Conservation (phyloP, 1,140 invertebrate species). For the Trachelipus rathkii region DNA sequence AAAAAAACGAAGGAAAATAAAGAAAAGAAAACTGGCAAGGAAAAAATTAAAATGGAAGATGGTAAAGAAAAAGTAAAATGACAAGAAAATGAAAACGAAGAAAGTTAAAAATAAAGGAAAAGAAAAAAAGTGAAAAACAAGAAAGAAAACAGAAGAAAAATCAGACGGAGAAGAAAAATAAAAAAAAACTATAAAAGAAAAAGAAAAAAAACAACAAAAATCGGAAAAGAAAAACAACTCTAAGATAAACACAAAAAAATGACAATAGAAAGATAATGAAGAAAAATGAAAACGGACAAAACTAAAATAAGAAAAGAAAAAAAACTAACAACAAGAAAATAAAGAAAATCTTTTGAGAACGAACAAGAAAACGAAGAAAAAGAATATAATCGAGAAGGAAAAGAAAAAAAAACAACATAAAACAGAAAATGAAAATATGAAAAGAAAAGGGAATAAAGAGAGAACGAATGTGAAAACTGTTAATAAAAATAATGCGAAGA, state of each 20-base stretch:
- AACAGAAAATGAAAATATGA: neutral
- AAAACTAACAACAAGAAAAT: neutral
- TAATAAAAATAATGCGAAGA: too few species aligned
- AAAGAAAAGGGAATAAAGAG: neutral
- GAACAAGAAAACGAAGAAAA: too few species aligned
- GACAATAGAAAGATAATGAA: neutral
- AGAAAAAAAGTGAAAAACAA: neutral
- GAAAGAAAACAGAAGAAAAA: neutral
- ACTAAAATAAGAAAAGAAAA: neutral
- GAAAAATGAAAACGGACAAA: neutral
- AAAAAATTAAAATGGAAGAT: too few species aligned
- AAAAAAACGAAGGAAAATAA: too few species aligned
- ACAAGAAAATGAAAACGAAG: too few species aligned
- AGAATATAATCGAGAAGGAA: too few species aligned
- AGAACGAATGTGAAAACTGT: neutral
- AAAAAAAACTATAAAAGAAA: too few species aligned
- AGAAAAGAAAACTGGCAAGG: too few species aligned
- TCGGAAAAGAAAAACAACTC: neutral
- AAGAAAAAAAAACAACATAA: neutral
- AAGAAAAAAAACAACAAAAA: neutral
- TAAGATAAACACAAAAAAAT: neutral
- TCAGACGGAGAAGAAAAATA: neutral
- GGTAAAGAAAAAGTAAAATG: too few species aligned
- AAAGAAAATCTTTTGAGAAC: too few species aligned
- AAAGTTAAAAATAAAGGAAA: too few species aligned